phyloP scores from a whole-genome alignment of 2,797 vertebrate genomes.

The Myotis myotis region DNA sequence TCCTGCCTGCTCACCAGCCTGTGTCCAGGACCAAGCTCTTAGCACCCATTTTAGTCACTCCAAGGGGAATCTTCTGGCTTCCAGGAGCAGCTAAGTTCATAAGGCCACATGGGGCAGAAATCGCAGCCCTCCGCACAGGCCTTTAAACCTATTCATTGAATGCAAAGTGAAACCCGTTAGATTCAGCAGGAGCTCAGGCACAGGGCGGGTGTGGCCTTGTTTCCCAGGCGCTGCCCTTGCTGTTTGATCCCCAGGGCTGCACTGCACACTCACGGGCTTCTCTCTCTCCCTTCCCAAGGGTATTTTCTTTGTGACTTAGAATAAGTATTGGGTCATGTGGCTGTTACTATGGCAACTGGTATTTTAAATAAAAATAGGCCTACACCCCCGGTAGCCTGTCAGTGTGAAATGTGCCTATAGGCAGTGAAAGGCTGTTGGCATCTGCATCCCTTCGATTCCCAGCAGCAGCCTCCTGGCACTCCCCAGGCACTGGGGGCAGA shows the following conservation, averaged over 20 bases:
- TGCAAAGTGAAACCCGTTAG: background rate
- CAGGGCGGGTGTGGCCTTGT: background rate
- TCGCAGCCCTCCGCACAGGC: accelerated
- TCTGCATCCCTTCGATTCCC: background rate
- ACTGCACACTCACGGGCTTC: background rate
- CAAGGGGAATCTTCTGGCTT: background rate
- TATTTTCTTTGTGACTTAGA: conserved; percentile 71
- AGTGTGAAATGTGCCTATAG: conserved; percentile 59
- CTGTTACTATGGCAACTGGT: conserved; percentile 77
- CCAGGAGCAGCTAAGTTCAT: background rate
- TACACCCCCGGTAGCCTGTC: conserved; percentile 61
- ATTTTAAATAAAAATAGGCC: conserved; percentile 79
- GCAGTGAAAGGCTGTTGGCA: conserved; percentile 63
- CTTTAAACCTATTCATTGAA: background rate
- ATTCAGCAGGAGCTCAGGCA: too few relatives aligned
- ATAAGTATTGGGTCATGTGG: conserved; percentile 66
- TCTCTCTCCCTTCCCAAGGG: conserved; percentile 52
- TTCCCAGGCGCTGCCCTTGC: background rate
- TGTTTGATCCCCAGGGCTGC: accelerated
- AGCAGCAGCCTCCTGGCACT: background rate
- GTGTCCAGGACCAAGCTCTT: background rate
- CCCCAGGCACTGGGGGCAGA: background rate
- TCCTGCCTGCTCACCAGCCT: accelerated
- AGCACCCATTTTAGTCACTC: background rate
- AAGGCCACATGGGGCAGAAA: background rate